Percentiles rank a stretch among this genome's conserved stretches.
Conservation (phyloP, 1,140 invertebrate genomes). For the Pteromalus puparum region DNA sequence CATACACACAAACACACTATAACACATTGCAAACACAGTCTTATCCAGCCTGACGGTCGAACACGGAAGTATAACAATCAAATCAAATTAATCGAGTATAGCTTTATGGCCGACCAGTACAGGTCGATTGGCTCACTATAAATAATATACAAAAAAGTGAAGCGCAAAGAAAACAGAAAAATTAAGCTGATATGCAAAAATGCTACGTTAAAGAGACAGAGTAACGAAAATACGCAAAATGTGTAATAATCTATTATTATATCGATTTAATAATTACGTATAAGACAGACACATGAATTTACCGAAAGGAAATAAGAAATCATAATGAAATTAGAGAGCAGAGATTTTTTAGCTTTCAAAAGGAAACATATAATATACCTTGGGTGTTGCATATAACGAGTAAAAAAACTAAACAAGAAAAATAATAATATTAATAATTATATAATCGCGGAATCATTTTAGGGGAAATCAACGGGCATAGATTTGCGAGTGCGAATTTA, state of each 20-base stretch:
- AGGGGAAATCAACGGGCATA: not conserved
- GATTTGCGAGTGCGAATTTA: not conserved
- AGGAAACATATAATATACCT: constrained; percentile 27
- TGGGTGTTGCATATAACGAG: constrained; percentile 21
- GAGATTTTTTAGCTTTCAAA: constrained; percentile 36
- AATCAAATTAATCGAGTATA: constrained; percentile 14
- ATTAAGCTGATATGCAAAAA: not conserved
- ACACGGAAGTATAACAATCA: constrained; percentile 27
- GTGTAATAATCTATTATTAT: constrained; percentile 5
- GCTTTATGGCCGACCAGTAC: not conserved
- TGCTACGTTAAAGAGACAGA: not conserved
- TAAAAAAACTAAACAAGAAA: not conserved
- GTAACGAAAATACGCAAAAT: not conserved
- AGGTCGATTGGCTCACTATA: not conserved
- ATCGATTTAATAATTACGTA: constrained; percentile 24
- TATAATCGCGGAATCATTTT: not conserved
- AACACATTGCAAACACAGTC: not conserved
- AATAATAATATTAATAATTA: not conserved
- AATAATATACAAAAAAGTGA: not conserved
- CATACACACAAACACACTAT: not conserved
- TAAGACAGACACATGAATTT: not conserved
- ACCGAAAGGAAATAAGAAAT: constrained; percentile 11
- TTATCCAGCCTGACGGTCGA: not conserved
- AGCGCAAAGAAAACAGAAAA: not conserved
- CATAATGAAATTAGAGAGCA: not conserved